Evolutionary conservation across 2,113 vertebrate genomes (phyloP).

Genomic region (Oophaga pumilio): DNA sequence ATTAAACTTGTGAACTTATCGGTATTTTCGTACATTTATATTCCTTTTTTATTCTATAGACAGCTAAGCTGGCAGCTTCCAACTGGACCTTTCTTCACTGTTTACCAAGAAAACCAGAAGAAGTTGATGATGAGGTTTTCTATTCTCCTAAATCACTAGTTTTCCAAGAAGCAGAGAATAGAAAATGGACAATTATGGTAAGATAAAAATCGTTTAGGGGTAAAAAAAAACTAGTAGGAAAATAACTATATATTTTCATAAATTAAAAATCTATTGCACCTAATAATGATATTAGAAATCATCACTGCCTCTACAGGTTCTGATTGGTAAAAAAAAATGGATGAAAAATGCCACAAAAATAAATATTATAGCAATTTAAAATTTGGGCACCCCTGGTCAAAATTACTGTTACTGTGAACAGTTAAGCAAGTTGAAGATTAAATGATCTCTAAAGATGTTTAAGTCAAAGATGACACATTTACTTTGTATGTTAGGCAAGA

Average conservation of each 20-base stretch:
- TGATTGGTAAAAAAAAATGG: too few species aligned
- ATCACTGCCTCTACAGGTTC: background rate
- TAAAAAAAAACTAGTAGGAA: background rate
- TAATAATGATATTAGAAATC: background rate
- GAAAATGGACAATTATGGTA: conserved; percentile 96
- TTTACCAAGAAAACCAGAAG: conserved; percentile 87
- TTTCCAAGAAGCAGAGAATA: conserved; percentile 90
- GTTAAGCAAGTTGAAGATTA: too few species aligned
- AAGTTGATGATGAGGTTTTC: conserved; percentile 92
- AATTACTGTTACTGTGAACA: too few species aligned
- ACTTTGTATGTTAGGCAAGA: too few species aligned
- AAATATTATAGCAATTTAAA: too few species aligned
- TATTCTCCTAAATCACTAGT: conserved; percentile 86
- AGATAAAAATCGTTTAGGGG: conserved; percentile 29
- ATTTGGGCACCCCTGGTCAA: too few species aligned
- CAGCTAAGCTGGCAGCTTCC: conserved; percentile 79
- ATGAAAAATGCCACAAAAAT: too few species aligned
- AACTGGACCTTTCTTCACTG: conserved; percentile 94
- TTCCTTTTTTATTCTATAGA: conserved; percentile 69
- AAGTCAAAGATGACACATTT: too few species aligned
- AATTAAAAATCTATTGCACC: too few species aligned
- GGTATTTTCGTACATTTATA: background rate
- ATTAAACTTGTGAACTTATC: background rate
- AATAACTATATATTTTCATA: background rate
- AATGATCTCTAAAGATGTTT: too few species aligned